Evolutionary conservation across 2,113 vertebrate genomes (phyloP), one percentile per base, ranked within the genome.

Genomic region (Rhagologus leucostigma): DNA sequence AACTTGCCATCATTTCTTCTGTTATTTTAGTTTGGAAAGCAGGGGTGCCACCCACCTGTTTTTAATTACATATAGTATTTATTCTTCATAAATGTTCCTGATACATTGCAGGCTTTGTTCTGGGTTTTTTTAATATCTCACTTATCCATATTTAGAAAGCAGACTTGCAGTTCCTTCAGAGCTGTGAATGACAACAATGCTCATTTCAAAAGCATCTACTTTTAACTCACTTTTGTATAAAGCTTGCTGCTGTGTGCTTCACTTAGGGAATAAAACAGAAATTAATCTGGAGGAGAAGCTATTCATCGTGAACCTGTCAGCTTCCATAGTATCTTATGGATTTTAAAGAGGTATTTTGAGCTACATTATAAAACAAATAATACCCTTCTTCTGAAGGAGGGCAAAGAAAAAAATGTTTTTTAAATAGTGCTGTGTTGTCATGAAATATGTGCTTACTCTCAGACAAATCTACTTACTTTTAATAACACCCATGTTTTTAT

Each of bases 311-410:
- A 62, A 69, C 9, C 4, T 80, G 70, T 90, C 41, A 57, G 12
- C 50, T 83, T 87, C 59, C 52, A 67, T 35, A 83, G 55, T 56
- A 35, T 78, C 81, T 73, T 79, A 73, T 0, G 18, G 81, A 63
- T 73, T 93, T 94, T 67, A 74, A 89, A 94, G 59, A 69, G 78
- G 33, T 85, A 62, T 89, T 95, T 91, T 80, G 33, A 86, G 53
- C 16, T 73, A 32, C 56, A 39, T 81, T 83, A 63, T 74, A 60
- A 83, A 93, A 85, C 23, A 83, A 93, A 83, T 55, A 90, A 89
- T 59, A 74, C 21, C 39, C 4, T 56, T 56, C 57, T 68, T 92
- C 35, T 92, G 71, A 75, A 91, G 53, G 53, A 86, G 33, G 64
- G 33, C 10, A 26, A 46, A 57, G 60, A 39, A 46, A 77, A 82